These are phyloP conservation scores for Uropsilus gracilis DNA, from an alignment of 2,113 vertebrate species.

Conservation along the genomic window DNA sequence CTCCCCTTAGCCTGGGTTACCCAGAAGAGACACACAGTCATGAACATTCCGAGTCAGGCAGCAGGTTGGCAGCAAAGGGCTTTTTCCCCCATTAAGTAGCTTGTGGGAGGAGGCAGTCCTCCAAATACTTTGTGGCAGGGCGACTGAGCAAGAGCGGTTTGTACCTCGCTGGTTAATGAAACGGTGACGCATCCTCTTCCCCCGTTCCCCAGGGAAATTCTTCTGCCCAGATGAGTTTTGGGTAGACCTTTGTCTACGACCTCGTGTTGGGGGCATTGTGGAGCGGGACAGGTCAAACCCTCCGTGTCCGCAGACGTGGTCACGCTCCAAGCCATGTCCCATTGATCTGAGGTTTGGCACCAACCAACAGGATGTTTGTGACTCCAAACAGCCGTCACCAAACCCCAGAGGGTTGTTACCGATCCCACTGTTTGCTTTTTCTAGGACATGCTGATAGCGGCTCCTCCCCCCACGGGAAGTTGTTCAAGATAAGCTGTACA, in stretches of 20 bases:
- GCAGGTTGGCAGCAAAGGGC: constrained; percentile 36
- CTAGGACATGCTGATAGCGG: constrained; percentile 41
- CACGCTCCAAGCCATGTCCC: constrained; percentile 11
- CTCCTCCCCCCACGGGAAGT: constrained; percentile 64
- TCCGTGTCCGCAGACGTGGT: not conserved
- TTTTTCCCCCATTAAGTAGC: constrained; percentile 53
- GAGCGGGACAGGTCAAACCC: not conserved
- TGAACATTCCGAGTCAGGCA: constrained; percentile 51
- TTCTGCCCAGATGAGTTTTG: not conserved
- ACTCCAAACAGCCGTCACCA: constrained; percentile 60
- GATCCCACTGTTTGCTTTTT: constrained; percentile 73
- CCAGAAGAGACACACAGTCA: not conserved
- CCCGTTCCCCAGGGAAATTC: not conserved
- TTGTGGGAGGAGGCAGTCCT: constrained; percentile 65
- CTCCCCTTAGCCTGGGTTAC: not conserved
- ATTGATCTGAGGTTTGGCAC: constrained; percentile 81
- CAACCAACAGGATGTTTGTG: constrained; percentile 73
- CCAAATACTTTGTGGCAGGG: constrained; percentile 48
- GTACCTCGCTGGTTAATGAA: constrained; percentile 25
- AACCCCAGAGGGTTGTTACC: constrained; percentile 57
- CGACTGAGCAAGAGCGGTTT: constrained; percentile 29
- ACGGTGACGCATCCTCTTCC: not conserved
- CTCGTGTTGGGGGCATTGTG: constrained; percentile 38
- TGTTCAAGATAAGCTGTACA: constrained; percentile 29
- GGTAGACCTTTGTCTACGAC: too few relatives aligned